Evolutionary conservation across 1,140 invertebrate genomes (phyloP).

Genomic region (Cyclina sinensis): DNA sequence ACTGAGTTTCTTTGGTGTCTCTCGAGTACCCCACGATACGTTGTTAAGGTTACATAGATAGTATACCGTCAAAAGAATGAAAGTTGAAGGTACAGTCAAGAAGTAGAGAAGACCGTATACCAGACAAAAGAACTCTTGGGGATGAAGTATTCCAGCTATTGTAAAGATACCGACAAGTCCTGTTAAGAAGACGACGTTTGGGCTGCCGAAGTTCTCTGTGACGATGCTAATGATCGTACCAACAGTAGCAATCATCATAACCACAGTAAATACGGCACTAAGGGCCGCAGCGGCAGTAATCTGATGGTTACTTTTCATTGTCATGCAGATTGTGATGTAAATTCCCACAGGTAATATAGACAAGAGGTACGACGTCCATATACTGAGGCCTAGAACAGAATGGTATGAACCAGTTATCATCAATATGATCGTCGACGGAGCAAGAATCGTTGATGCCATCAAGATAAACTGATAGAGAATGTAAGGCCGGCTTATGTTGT

Average conservation of each 20-base stretch:
- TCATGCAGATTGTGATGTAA: constrained; percentile 96
- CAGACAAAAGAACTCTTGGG: constrained; percentile 99
- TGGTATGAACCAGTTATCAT: constrained; percentile 99
- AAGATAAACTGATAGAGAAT: constrained; percentile 89
- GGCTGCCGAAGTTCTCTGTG: constrained; percentile 82
- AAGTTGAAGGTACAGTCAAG: constrained; percentile 99
- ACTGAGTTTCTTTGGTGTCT: constrained; percentile 93
- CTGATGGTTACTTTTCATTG: constrained; percentile 96
- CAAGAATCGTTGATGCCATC: constrained; percentile 96
- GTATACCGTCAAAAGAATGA: constrained; percentile 98
- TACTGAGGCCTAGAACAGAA: constrained; percentile 93
- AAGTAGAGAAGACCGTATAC: constrained; percentile 98
- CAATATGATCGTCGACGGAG: constrained; percentile 97
- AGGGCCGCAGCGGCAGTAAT: constrained; percentile 94
- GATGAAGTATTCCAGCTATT: constrained; percentile 98
- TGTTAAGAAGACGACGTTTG: constrained; percentile 83
- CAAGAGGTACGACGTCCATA: constrained; percentile 83
- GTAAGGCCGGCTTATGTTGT: constrained; percentile 89
- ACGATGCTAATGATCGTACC: constrained; percentile 84
- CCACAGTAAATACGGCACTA: constrained; percentile 85
- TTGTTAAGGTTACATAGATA: constrained; percentile 99
- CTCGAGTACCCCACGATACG: constrained; percentile 99
- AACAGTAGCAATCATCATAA: constrained; percentile 86
- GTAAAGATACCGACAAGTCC: constrained; percentile 91
- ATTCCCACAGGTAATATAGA: constrained; percentile 84